Base-by-base conservation (phyloP, 2,797 vertebrate species). In the Coregonus ussuriensis region DNA sequence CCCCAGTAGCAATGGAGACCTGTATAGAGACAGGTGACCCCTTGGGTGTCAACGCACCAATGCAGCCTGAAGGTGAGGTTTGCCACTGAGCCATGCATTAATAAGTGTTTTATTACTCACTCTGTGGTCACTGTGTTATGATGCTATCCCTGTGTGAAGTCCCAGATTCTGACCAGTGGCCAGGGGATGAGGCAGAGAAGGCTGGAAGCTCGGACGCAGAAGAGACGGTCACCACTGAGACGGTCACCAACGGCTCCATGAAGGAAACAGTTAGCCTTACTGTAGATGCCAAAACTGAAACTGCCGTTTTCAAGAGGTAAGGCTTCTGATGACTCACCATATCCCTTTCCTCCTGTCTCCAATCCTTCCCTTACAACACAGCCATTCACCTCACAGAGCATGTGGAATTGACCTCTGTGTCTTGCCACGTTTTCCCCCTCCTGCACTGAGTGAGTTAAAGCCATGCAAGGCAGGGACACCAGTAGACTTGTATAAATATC, bases 221-320 rank as follows among this genome's bases (percentile, higher is more conserved):
- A 84, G 92, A 92, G 0, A 97, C 93, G 96, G 97, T 62, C 90
- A 95, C 99, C 88, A 99, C 98, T 0, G 98, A 99, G 92, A 99
- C 98, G 0, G 97, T 99, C 89, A 98, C 97, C 94, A 99, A 99
- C 1, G 97, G 98, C 93, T 97, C 97, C 87, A 95, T 99, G 96
- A 99, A 99, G 93, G 98, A 99, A 90, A 99, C 98, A 0, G 95
- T 99, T 93, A 99, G 98, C 93, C 97, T 99, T 93, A 99, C 98
- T 81, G 98, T 99, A 68, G 98, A 99, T n/a, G 98, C 98, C 93
- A 99, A 97, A 95, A 99, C 97, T 3, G 98, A 99, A 92, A 99
- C 98, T 0, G 98, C 98, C 0, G 97, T 99, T 90, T 99, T 99
- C 93, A 99, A 97, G 94, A 99, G 98, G 98, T 99, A 91, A 93